Percentiles rank a stretch among this genome's conserved stretches.
These are phyloP conservation scores for Morinoia aosen DNA, from an alignment of 2,888 invertebrate species.

Conservation along the genomic window DNA sequence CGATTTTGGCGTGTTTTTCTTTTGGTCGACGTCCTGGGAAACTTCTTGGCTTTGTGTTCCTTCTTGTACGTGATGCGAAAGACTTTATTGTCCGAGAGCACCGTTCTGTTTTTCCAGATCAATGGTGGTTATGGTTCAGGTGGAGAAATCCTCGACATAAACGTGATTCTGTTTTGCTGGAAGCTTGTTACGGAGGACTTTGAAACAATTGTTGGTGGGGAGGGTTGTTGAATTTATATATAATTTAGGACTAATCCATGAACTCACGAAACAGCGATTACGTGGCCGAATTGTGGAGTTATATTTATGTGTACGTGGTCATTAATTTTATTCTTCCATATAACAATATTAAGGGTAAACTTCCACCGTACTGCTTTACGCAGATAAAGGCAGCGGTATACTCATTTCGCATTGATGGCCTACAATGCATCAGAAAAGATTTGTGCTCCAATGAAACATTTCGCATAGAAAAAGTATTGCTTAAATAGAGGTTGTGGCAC, in stretches of 20 bases:
- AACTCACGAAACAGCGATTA: no score
- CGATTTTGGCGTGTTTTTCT: slow-evolving; percentile 11
- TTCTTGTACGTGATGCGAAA: not conserved
- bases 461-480: no score
- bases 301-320: not conserved
- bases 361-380: no score
- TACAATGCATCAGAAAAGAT: no score
- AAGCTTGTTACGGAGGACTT: not conserved
- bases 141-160: not conserved
- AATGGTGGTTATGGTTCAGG: not conserved
- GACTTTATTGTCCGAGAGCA: not conserved
- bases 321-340: not conserved
- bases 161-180: not conserved
- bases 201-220: not conserved
- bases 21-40: not conserved
- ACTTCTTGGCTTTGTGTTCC: not conserved
- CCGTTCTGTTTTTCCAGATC: not conserved
- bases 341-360: not conserved
- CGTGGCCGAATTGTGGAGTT: not conserved
- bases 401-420: no score
- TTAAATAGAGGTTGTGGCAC: no score
- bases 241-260: not conserved
- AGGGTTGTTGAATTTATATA: not conserved
- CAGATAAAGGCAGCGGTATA: no score
- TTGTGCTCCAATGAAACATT: no score